phyloP scores from a whole-genome alignment of 2,888 invertebrate genomes.

The Phaedon cochleariae region DNA sequence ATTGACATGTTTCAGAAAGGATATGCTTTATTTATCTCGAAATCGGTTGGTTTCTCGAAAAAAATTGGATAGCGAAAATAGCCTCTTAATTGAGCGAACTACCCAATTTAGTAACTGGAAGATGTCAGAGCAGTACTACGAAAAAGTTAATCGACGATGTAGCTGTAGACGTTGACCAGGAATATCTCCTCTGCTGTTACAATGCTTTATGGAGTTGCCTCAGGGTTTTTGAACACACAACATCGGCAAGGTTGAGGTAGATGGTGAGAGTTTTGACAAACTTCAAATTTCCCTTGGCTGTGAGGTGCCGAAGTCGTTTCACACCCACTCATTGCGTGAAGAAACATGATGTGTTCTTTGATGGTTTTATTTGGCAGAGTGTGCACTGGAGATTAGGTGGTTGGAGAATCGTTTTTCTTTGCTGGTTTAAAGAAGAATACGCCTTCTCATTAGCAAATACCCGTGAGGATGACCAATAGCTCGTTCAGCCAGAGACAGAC shows the following conservation, averaged over 20 bases:
- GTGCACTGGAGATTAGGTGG: not conserved
- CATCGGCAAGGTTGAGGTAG: not conserved
- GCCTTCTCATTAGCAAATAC: not conserved
- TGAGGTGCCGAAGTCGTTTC: no score
- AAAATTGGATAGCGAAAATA: not conserved
- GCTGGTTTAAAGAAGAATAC: not conserved
- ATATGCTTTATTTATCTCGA: no score
- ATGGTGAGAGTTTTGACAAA: not conserved
- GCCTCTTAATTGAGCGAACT: not conserved
- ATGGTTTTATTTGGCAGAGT: not conserved
- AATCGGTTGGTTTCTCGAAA: not conserved
- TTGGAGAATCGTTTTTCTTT: not conserved
- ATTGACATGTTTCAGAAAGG: no score
- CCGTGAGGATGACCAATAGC: constrained; percentile 2
- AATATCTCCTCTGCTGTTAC: constrained; percentile 4
- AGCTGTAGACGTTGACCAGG: not conserved
- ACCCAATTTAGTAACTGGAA: no score
- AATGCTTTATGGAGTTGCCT: constrained; percentile 13
- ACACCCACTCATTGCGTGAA: no score
- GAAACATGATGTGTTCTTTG: not conserved
- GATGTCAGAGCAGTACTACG: not conserved
- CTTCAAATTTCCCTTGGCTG: no score
- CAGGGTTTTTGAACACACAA: constrained; percentile 3
- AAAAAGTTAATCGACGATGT: no score
- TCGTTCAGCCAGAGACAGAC: no score